phyloP scores from a whole-genome alignment of 2,797 vertebrate species.

The Percopsis omiscomaycus region DNA sequence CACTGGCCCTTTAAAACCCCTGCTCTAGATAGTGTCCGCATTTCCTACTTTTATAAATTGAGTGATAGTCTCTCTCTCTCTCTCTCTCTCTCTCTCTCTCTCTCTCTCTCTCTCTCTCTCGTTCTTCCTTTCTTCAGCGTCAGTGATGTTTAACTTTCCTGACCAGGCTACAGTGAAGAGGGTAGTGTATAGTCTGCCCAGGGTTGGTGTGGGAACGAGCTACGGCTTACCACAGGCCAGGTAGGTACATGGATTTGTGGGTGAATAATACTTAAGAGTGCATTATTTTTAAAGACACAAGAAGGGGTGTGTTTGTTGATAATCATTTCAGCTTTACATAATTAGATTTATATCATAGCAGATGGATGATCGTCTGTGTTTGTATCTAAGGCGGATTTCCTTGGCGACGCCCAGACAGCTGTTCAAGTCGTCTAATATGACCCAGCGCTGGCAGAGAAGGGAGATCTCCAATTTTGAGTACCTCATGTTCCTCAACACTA shows the following conservation, averaged over 20 bases:
- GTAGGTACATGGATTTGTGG: constrained; percentile 62
- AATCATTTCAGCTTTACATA: too few relatives aligned
- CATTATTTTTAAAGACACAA: too few relatives aligned
- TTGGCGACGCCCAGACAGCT: constrained; percentile 95
- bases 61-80: neutral
- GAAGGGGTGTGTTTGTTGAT: too few relatives aligned
- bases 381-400: constrained; percentile 87
- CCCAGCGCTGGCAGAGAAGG: constrained; percentile 97
- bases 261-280: neutral
- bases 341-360: too few relatives aligned
- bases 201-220: constrained; percentile 98
- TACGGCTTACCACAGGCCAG: constrained; percentile 98
- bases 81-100: constrained; percentile 2
- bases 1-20: constrained; percentile 63
- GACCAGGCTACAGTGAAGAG: constrained; percentile 97
- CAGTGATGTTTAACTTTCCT: constrained; percentile 99
- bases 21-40: too few relatives aligned
- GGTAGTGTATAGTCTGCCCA: constrained; percentile 97
- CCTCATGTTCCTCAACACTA: constrained; percentile 99
- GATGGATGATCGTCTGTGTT: constrained; percentile 14
- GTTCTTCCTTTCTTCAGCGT: constrained; percentile 78
- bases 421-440: constrained; percentile 99
- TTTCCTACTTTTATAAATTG: too few relatives aligned
- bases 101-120: constrained; percentile 2
- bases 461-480: constrained; percentile 99